phyloP scores from a whole-genome alignment of 2,113 vertebrate species.

The Rousettus leschenaultii region DNA sequence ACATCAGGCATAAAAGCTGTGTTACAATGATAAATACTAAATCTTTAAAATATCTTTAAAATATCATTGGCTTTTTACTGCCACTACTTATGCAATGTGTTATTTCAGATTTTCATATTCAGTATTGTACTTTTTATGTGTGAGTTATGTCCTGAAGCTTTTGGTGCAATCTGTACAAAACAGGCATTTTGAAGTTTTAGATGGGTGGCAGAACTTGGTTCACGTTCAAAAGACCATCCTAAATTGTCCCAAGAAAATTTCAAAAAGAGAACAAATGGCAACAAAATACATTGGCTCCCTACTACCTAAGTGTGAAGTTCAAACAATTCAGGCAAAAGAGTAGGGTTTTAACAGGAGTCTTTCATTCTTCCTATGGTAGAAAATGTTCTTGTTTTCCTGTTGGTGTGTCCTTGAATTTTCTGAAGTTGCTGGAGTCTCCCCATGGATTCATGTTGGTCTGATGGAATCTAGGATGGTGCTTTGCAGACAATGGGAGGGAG shows the following conservation, averaged over 20 bases:
- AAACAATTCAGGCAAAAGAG: not conserved
- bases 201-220: not conserved
- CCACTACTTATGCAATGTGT: conserved; percentile 62
- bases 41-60: conserved; percentile 78
- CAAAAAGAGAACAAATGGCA: not conserved
- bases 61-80: conserved; percentile 71
- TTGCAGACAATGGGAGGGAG: not conserved
- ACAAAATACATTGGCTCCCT: not conserved
- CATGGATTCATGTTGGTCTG: not conserved
- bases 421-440: not conserved
- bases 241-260: not conserved
- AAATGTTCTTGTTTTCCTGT: not conserved
- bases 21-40: conserved; percentile 77
- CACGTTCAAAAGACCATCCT: not conserved
- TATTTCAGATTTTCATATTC: conserved; percentile 61
- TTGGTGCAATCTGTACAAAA: conserved; percentile 6
- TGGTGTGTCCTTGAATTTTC: not conserved
- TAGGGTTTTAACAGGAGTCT: not conserved
- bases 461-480: not conserved
- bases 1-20: conserved; percentile 68
- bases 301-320: not conserved
- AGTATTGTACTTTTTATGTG: conserved; percentile 33
- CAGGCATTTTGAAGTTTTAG: conserved; percentile 25
- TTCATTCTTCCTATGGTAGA: not conserved
- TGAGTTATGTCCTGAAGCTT: conserved; percentile 58